A percentile compares a stretch with the other conserved stretches of the same genome.
Evolutionary conservation across 2,888 invertebrate genomes (phyloP).

Genomic region (Antheraea assamensis): DNA sequence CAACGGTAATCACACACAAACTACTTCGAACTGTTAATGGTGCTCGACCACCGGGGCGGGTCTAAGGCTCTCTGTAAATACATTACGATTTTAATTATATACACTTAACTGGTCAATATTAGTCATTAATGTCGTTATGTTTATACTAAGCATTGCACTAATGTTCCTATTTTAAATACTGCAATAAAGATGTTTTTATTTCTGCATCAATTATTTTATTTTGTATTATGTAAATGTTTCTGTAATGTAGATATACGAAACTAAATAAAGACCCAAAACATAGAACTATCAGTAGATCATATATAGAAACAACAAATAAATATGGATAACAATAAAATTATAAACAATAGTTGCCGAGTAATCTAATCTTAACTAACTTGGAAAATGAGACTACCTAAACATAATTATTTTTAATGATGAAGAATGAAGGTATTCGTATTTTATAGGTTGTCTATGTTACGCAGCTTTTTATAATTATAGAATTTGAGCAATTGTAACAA

Average conservation of each 20-base stretch:
- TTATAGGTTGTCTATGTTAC: neutral
- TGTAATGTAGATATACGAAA: neutral
- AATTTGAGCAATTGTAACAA: neutral
- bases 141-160: conserved; percentile 2
- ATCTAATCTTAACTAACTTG: neutral
- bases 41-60: neutral
- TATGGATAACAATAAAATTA: neutral
- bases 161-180: neutral
- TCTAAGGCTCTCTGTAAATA: neutral
- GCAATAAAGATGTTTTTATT: neutral
- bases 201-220: neutral
- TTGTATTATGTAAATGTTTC: neutral
- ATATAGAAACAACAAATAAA: neutral
- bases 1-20: neutral
- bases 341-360: neutral
- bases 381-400: neutral
- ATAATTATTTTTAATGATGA: neutral
- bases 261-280: neutral
- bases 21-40: neutral
- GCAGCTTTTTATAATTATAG: neutral
- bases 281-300: neutral
- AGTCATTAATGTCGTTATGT: neutral
- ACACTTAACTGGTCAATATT: conserved; percentile 1
- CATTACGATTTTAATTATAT: neutral
- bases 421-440: neutral